Conservation (phyloP, 2,797 vertebrate genomes). For the Hephaestus fuliginosus region DNA sequence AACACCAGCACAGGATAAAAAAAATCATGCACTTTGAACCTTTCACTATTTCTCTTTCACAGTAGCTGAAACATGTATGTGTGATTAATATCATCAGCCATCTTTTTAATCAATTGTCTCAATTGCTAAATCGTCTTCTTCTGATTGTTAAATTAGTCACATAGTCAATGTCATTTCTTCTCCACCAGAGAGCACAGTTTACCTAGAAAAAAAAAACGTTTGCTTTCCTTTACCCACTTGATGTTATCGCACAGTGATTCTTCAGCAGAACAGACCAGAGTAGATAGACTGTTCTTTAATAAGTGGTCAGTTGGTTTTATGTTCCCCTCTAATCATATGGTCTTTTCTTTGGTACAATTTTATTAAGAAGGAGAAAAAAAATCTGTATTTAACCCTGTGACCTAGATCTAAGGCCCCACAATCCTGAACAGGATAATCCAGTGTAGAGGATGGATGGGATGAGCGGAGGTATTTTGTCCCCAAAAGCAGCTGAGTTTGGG, state of each 20-base stretch:
- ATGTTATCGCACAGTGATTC: neutral
- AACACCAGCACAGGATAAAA: too few relatives aligned
- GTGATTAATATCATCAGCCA: neutral
- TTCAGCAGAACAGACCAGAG: neutral
- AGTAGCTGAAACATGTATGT: neutral
- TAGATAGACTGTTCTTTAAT: neutral
- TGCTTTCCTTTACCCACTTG: neutral
- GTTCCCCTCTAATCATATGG: too few relatives aligned
- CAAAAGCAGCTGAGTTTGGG: neutral
- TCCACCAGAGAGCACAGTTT: slow-evolving; percentile 57
- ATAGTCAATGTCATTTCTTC: slow-evolving; percentile 10
- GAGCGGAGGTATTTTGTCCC: neutral
- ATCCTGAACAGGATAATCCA: neutral
- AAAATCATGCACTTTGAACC: neutral
- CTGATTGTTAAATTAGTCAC: neutral
- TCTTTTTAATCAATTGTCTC: neutral
- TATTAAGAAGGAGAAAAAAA: neutral
- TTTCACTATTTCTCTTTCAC: neutral
- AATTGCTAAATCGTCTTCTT: neutral
- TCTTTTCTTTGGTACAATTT: neutral
- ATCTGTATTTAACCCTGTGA: neutral
- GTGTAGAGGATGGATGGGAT: neutral
- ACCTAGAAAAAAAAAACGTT: slow-evolving; percentile 20
- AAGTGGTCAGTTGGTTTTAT: neutral
- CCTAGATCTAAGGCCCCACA: neutral